Evolutionary conservation across 2,888 invertebrate species (phyloP).

Genomic region (Lasioglossum morio): DNA sequence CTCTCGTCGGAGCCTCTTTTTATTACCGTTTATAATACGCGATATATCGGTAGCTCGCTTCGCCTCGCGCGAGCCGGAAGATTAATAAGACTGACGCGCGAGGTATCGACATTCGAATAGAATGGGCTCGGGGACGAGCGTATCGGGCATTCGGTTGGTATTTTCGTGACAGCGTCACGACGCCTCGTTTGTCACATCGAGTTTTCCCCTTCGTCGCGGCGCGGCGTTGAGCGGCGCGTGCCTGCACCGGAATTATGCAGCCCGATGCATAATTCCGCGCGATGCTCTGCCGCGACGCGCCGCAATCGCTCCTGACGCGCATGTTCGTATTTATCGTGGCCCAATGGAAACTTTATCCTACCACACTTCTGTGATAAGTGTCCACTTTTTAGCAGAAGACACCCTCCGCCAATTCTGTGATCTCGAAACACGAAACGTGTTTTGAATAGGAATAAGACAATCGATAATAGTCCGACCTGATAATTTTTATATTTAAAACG

Average conservation of each 20-base stretch:
- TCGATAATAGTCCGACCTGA: too few species aligned
- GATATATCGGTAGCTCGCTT: conserved; percentile 39
- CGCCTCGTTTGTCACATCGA: conserved; percentile 68
- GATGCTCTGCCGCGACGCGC: conserved; percentile 62
- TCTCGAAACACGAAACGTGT: neutral
- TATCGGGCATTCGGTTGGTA: conserved; percentile 60
- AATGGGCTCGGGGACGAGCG: conserved; percentile 50
- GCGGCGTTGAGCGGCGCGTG: conserved; percentile 38
- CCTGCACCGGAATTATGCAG: conserved; percentile 66
- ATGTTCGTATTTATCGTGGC: conserved; percentile 29
- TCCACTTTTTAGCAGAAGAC: neutral
- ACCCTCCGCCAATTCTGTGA: too few species aligned
- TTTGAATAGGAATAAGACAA: neutral
- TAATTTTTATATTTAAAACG: too few species aligned
- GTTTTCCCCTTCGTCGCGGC: conserved; percentile 44
- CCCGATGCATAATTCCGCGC: conserved; percentile 59
- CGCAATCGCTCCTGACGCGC: conserved; percentile 52
- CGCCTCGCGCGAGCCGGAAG: conserved; percentile 41
- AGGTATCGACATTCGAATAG: conserved; percentile 63
- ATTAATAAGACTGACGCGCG: conserved; percentile 64
- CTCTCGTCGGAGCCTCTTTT: conserved; percentile 40
- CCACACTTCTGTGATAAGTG: neutral
- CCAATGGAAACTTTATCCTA: neutral
- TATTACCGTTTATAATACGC: conserved; percentile 59
- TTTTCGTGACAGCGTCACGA: conserved; percentile 64